Conservation (phyloP, 2,888 invertebrate species). For the Tholera decimalis region DNA sequence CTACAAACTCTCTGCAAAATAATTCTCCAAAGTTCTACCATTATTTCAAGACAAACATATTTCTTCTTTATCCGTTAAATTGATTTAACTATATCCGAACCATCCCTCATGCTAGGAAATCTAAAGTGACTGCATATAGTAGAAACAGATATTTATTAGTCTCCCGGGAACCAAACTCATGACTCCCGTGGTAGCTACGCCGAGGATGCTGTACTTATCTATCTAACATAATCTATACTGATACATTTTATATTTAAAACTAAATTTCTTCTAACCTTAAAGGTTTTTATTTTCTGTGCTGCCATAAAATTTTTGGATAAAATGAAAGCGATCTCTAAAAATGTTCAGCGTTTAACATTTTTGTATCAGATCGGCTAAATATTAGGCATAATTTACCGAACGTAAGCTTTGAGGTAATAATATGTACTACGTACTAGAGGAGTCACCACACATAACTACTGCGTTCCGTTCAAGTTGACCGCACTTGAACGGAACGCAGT, state of each 20-base stretch:
- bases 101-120: conserved; percentile 59
- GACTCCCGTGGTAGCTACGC: conserved; percentile 47
- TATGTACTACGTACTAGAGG: no score
- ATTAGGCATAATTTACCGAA: neutral
- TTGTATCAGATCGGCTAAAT: neutral
- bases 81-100: conserved; percentile 53
- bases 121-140: conserved; percentile 60
- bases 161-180: conserved; percentile 53
- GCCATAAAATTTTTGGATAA: conserved; percentile 16
- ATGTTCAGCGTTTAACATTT: neutral
- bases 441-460: no score
- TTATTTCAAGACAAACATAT: conserved; percentile 45
- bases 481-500: no score
- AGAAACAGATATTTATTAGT: conserved; percentile 63
- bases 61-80: conserved; percentile 47
- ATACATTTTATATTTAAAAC: conserved; percentile 55
- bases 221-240: conserved; percentile 45
- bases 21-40: conserved; percentile 37
- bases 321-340: conserved; percentile 26
- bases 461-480: no score
- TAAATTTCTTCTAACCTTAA: conserved; percentile 28
- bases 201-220: conserved; percentile 27
- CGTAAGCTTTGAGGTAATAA: no score
- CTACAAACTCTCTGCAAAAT: conserved; percentile 38
- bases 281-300: conserved; percentile 30